Evolutionary conservation across 2,113 vertebrate species (phyloP).

Genomic region (Apistogramma diplotaenia): DNA sequence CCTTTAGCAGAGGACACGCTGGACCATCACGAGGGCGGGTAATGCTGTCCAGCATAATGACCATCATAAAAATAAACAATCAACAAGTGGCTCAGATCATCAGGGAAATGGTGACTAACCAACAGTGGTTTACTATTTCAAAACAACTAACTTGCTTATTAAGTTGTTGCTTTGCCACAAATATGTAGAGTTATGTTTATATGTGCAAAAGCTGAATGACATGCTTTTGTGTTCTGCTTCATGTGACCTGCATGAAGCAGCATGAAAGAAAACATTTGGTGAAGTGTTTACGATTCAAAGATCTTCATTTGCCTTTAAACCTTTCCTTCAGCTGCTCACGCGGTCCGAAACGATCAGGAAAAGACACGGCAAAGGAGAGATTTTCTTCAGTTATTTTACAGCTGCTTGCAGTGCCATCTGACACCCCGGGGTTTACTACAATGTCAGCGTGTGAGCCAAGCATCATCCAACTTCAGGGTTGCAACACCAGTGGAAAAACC

Average conservation of each 20-base stretch:
- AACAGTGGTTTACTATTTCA: too few relatives aligned
- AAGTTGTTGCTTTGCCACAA: too few relatives aligned
- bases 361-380: accelerated
- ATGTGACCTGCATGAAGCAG: neutral
- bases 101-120: too few relatives aligned
- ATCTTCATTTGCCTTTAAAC: neutral
- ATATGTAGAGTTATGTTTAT: too few relatives aligned
- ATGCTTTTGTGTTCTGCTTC: neutral
- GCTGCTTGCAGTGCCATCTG: neutral
- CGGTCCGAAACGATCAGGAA: neutral
- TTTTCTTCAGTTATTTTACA: neutral
- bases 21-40: too few relatives aligned
- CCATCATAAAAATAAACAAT: too few relatives aligned
- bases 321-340: neutral
- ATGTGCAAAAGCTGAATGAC: neutral
- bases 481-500: neutral
- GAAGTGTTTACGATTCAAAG: neutral
- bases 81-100: too few relatives aligned
- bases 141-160: too few relatives aligned
- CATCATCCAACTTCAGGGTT: neutral
- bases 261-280: neutral
- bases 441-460: neutral
- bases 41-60: too few relatives aligned
- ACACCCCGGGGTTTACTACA: neutral
- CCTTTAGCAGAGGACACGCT: too few relatives aligned